A percentile compares a stretch with the other conserved stretches of the same genome.
Evolutionary conservation across 2,888 invertebrate genomes (phyloP).

Genomic region (Rhopalosiphum nymphaeae): DNA sequence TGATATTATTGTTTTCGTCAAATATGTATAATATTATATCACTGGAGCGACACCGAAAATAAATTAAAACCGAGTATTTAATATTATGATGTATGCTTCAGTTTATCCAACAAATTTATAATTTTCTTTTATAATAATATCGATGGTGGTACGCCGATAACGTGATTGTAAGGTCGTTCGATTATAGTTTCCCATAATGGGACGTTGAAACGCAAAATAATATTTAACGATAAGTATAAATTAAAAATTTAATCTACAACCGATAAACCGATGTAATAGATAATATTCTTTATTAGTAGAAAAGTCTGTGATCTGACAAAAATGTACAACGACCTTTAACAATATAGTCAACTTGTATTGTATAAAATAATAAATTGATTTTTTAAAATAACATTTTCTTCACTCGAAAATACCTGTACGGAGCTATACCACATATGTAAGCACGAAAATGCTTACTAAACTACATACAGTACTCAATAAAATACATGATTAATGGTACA

Average conservation of each 20-base stretch:
- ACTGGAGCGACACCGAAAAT: neutral
- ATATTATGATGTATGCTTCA: neutral
- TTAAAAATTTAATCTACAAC: neutral
- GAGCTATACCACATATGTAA: no score
- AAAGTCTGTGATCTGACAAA: neutral
- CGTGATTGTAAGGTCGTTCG: neutral
- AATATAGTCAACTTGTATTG: neutral
- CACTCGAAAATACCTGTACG: neutral
- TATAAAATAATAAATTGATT: neutral
- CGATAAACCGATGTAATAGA: neutral
- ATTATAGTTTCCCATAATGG: neutral
- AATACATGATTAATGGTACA: neutral
- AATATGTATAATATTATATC: neutral
- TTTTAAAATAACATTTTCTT: neutral
- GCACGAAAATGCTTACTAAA: neutral
- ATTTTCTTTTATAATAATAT: neutral
- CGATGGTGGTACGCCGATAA: neutral
- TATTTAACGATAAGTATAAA: neutral
- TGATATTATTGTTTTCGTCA: neutral
- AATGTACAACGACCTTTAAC: neutral
- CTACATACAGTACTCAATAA: neutral
- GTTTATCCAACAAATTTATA: neutral
- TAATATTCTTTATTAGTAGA: neutral
- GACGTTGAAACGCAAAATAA: neutral
- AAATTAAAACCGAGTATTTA: neutral